Evolutionary conservation across 2,113 vertebrate species (phyloP).

Genomic region (Scortum barcoo): DNA sequence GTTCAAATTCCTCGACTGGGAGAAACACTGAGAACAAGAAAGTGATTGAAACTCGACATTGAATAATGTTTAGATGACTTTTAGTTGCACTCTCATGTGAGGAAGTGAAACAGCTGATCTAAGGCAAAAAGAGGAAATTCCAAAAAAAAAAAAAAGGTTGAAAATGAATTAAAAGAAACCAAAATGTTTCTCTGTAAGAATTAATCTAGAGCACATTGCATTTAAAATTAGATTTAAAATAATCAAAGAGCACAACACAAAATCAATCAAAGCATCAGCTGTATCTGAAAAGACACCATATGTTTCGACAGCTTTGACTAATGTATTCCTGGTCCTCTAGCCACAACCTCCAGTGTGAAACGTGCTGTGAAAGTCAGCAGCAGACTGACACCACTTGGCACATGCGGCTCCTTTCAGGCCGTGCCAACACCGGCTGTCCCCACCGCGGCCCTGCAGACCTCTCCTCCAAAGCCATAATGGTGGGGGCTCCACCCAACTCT

Average conservation of each 20-base stretch:
- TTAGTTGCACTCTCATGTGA: background rate
- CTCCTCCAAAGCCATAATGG: slow-evolving; percentile 7
- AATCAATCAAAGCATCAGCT: slow-evolving; percentile 51
- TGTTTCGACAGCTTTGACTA: slow-evolving; percentile 70
- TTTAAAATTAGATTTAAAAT: slow-evolving; percentile 29
- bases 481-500: slow-evolving; percentile 2
- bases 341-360: slow-evolving; percentile 58
- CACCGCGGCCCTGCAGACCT: slow-evolving; percentile 24
- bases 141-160: background rate
- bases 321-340: slow-evolving; percentile 59
- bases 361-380: slow-evolving; percentile 63
- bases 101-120: background rate
- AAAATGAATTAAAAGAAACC: background rate
- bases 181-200: background rate
- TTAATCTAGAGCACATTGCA: background rate
- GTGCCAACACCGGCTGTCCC: slow-evolving; percentile 69
- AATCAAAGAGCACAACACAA: slow-evolving; percentile 14
- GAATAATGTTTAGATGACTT: slow-evolving; percentile 1
- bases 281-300: slow-evolving; percentile 57
- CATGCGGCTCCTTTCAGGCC: slow-evolving; percentile 71
- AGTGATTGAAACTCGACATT: background rate
- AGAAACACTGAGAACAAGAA: slow-evolving; percentile 26
- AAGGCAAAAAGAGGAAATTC: background rate
- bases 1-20: slow-evolving; percentile 36
- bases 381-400: slow-evolving; percentile 81